phyloP scores from a whole-genome alignment of 2,888 invertebrate genomes.

The Dolomedes plantarius region DNA sequence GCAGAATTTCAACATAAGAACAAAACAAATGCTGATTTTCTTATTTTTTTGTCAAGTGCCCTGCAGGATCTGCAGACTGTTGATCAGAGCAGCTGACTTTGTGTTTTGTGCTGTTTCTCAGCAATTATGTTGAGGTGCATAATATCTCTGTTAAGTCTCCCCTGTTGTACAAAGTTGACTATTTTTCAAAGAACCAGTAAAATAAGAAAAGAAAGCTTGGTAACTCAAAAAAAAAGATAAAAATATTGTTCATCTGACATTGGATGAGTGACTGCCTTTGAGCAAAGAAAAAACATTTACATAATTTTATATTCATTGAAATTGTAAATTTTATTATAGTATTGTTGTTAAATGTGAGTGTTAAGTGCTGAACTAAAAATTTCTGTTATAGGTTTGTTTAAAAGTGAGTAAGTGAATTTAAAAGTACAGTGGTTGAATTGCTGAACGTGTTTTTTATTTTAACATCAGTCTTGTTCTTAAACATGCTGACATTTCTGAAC shows the following conservation, averaged over 20 bases:
- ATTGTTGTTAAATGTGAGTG: not conserved
- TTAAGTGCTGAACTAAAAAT: not conserved
- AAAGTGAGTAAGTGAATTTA: not conserved
- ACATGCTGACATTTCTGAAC: no score
- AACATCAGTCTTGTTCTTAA: no score
- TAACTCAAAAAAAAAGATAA: not conserved
- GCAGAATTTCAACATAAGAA: slow-evolving; percentile 35
- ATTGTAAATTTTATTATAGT: slow-evolving; percentile 10
- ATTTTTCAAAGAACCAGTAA: slow-evolving; percentile 42
- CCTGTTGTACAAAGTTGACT: slow-evolving; percentile 46
- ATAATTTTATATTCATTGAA: slow-evolving; percentile 12
- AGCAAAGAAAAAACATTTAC: not conserved
- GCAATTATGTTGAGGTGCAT: not conserved
- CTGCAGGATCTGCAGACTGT: slow-evolving; percentile 53
- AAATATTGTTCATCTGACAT: slow-evolving; percentile 1
- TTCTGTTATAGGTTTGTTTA: not conserved
- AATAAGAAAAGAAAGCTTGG: not conserved
- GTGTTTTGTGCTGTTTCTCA: slow-evolving; percentile 18
- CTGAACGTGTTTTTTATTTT: not conserved
- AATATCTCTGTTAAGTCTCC: slow-evolving; percentile 19
- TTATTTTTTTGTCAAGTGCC: slow-evolving; percentile 45
- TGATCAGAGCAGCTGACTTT: slow-evolving; percentile 33
- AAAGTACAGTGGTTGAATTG: not conserved
- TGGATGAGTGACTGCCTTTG: not conserved
- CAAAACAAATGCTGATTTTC: slow-evolving; percentile 34